These are phyloP conservation scores for Thunnus albacares DNA, from an alignment of 2,797 vertebrate species.

Conservation along the genomic window DNA sequence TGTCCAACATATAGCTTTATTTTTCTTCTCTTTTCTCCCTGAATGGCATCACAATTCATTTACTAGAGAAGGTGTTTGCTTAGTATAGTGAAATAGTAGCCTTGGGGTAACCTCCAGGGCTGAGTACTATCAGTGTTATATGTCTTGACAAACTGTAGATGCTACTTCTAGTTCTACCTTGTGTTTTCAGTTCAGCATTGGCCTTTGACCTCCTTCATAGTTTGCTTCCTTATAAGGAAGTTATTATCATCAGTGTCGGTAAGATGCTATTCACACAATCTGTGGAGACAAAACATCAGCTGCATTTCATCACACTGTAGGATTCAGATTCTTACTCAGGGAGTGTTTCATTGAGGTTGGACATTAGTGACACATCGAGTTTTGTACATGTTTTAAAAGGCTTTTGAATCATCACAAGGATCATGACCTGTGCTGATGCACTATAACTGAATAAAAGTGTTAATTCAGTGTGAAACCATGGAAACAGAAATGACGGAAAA, in stretches of 20 bases:
- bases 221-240: too few species aligned
- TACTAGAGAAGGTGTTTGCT: too few species aligned
- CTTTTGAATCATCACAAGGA: background rate
- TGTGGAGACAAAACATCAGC: background rate
- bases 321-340: background rate
- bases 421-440: slow-evolving; percentile 23
- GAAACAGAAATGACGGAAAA: slow-evolving; percentile 34
- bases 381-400: background rate
- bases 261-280: background rate
- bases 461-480: slow-evolving; percentile 38
- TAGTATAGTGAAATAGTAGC: too few species aligned
- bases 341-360: background rate
- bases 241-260: background rate
- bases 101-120: background rate
- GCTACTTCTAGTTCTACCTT: background rate
- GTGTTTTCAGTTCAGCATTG: background rate
- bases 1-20: background rate
- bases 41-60: too few species aligned
- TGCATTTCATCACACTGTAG: too few species aligned
- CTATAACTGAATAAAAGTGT: slow-evolving; percentile 11
- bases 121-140: background rate
- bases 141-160: background rate
- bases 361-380: background rate
- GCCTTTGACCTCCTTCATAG: background rate
- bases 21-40: too few species aligned